phyloP scores from a whole-genome alignment of 2,113 vertebrate species.

The Embiotoca jacksoni region DNA sequence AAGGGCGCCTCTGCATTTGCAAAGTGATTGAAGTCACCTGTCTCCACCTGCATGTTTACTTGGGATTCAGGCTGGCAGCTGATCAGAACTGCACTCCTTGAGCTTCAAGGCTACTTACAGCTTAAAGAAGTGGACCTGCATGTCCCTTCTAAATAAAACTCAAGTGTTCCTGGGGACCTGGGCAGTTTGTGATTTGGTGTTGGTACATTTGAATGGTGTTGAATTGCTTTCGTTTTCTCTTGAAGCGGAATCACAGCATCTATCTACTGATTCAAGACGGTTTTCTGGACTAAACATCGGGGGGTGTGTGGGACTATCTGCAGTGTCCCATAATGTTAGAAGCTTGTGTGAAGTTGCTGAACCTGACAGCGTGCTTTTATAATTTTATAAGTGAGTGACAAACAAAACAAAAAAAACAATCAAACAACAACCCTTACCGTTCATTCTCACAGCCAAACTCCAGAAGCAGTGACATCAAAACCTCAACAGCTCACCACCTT shows the following conservation, averaged over 20 bases:
- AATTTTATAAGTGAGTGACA: background rate
- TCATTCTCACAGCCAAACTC: conserved; percentile 83
- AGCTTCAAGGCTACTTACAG: too few relatives aligned
- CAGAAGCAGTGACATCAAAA: conserved; percentile 38
- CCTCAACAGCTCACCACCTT: background rate
- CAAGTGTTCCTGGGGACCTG: background rate
- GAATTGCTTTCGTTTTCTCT: too few relatives aligned
- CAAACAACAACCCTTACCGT: conserved; percentile 83
- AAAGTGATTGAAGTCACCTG: too few relatives aligned
- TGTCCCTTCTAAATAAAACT: background rate
- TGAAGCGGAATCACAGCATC: background rate
- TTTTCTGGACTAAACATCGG: background rate
- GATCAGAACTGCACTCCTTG: too few relatives aligned
- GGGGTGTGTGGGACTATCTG: background rate
- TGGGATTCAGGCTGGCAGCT: too few relatives aligned
- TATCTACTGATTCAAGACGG: background rate
- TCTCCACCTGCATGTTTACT: too few relatives aligned
- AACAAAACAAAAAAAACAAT: background rate
- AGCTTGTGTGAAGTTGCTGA: background rate
- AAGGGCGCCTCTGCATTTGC: too few relatives aligned
- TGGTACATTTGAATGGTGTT: background rate
- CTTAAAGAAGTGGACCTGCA: background rate
- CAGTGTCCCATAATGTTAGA: background rate
- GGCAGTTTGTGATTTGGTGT: background rate
- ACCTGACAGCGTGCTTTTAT: background rate